Evolutionary conservation across 2,797 vertebrate species (phyloP).

Genomic region (Lepus oiostolus): DNA sequence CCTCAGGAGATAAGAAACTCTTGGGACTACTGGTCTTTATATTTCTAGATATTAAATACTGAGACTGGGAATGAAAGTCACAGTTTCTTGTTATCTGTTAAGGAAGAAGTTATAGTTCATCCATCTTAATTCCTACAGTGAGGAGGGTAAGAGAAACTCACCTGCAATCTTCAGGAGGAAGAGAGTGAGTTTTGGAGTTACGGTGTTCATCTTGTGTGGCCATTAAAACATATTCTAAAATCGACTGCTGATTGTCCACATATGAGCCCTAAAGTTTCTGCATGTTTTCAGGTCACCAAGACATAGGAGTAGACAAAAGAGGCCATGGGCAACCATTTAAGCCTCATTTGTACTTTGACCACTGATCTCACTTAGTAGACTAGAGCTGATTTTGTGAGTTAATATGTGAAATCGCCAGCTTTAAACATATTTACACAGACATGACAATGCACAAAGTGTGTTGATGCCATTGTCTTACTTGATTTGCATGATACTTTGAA

Average conservation of each 20-base stretch:
- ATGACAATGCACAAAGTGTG: background rate
- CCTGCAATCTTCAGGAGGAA: background rate
- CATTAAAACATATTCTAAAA: background rate
- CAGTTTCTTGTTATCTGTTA: background rate
- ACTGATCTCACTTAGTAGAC: background rate
- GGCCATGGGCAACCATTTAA: too few species aligned
- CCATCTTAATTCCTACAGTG: background rate
- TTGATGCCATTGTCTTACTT: background rate
- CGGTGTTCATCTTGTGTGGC: rapidly evolving
- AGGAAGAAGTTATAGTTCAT: background rate
- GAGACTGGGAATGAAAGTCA: background rate
- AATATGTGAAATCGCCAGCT: background rate
- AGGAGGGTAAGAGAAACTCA: background rate
- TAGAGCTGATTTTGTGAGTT: background rate
- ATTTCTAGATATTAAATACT: conserved; percentile 12
- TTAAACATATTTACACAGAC: background rate
- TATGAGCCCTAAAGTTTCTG: background rate
- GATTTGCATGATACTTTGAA: background rate
- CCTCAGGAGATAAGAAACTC: conserved; percentile 40
- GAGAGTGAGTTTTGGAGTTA: conserved; percentile 54
- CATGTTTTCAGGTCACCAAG: background rate
- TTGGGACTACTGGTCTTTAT: background rate
- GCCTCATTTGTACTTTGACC: background rate
- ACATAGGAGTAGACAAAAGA: background rate
- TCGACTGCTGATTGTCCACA: background rate